Base-by-base conservation (phyloP, 2,113 vertebrate species). In the Hippocampus guttulatus region DNA sequence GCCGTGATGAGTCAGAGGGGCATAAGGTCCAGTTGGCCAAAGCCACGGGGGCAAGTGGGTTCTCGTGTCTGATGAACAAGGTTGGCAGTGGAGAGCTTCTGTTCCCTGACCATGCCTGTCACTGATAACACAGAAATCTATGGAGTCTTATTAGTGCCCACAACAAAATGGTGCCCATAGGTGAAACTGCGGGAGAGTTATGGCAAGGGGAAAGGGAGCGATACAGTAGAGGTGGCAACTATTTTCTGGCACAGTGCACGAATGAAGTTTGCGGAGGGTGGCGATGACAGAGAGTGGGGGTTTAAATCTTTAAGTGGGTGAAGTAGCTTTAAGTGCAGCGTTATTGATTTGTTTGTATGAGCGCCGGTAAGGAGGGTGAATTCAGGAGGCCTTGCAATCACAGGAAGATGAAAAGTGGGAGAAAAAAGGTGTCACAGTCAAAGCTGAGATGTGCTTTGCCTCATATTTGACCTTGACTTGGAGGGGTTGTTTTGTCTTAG, bases 81-180 rank as follows among this genome's bases (percentile, higher is more conserved):
- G 75, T 85, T 78, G 87, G 84, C 88, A 84, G 82, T 71, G 86
- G 81, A 85, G 85, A 81, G 84, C 81, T 55, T 78, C 77, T 81
- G 84, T 84, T 81, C 81, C 86, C 83, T 89, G 89, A 88, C 87
- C 81, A 76, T 41, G 79, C 84, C 84, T 84, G 88, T 90, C 90
- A 88, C 80, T 86, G 88, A 89, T 89, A 89, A 91, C 83, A 57
- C 69, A 74, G 74, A 88, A 87, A 90, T 85, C 90, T 88, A 88
- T 85, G 73, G 85, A 86, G 86, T 76, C 85, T 85, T 84, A 91
- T 91, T 91, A 91, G 80, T 63, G 65, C 80, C 82, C 74, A 71
- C 80, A 74, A 84, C 76, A 84, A 85, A 88, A 87, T 84, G 81
- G 81, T 74, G 75, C 77, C 86, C 65, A 61, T 73, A 87, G 76